phyloP scores from a whole-genome alignment of 2,797 vertebrate genomes.

The Sebastes itinus region DNA sequence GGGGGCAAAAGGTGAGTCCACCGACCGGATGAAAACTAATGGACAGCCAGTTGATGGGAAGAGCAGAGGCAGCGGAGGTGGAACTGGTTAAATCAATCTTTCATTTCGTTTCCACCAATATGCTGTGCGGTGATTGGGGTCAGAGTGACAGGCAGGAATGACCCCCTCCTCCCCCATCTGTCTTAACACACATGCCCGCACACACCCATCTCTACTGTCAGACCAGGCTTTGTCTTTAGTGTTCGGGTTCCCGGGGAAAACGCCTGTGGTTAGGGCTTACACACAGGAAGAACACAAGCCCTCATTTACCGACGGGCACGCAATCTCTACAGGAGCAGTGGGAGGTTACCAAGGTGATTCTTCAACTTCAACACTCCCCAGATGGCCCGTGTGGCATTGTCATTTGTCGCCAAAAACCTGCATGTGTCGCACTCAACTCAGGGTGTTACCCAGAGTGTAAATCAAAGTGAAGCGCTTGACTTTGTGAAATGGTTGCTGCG shows the following conservation, averaged over 20 bases:
- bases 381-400: slow-evolving; percentile 58
- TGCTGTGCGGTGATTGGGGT: slow-evolving; percentile 75
- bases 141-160: slow-evolving; percentile 61
- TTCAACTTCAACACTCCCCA: slow-evolving; percentile 71
- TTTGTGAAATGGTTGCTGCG: slow-evolving; percentile 61
- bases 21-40: slow-evolving; percentile 64
- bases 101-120: slow-evolving; percentile 67
- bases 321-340: slow-evolving; percentile 47
- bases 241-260: slow-evolving; percentile 30
- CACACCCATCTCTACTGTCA: slow-evolving; percentile 24
- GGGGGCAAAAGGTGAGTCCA: slow-evolving; percentile 42
- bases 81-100: slow-evolving; percentile 74
- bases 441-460: slow-evolving; percentile 73
- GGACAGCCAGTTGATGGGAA: slow-evolving; percentile 56
- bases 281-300: slow-evolving; percentile 47
- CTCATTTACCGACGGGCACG: slow-evolving; percentile 53
- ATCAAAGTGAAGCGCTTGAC: slow-evolving; percentile 68
- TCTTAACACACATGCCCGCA: slow-evolving; percentile 29
- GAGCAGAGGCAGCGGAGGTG: slow-evolving; percentile 50
- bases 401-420: slow-evolving; percentile 69
- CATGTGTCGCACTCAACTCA: slow-evolving; percentile 47
- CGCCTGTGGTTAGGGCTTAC: slow-evolving; percentile 32
- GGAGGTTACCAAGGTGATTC: slow-evolving; percentile 71
- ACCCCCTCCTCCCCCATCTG: slow-evolving; percentile 11
- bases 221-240: slow-evolving; percentile 29